A percentile compares a stretch with the other conserved stretches of the same genome.
phyloP scores from a whole-genome alignment of 2,113 vertebrate genomes.

The Atlantisia rogersi region DNA sequence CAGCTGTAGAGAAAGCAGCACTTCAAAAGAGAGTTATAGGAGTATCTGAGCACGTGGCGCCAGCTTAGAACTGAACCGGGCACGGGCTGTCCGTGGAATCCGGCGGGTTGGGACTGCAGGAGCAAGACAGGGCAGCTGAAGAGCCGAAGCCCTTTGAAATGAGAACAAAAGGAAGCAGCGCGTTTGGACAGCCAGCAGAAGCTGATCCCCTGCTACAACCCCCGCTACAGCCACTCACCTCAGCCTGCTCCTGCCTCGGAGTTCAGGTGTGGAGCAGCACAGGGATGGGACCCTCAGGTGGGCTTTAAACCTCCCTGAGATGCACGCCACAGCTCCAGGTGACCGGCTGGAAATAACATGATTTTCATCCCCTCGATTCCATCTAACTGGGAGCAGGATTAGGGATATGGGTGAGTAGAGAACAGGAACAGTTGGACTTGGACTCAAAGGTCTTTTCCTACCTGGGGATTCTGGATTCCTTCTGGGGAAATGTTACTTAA shows the following conservation, averaged over 20 bases:
- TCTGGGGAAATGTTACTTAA: accelerated
- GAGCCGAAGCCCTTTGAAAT: background rate
- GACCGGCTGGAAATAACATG: accelerated
- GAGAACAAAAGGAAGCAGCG: accelerated
- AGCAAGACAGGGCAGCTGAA: too few relatives aligned
- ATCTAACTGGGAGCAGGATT: too few relatives aligned
- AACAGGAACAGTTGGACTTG: too few relatives aligned
- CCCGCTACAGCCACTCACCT: accelerated
- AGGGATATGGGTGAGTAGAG: too few relatives aligned
- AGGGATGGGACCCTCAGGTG: accelerated
- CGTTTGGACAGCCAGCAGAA: background rate
- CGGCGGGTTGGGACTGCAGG: too few relatives aligned
- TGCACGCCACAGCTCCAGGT: background rate
- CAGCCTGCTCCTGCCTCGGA: background rate
- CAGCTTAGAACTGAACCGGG: accelerated
- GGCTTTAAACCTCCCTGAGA: accelerated
- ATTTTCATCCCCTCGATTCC: background rate
- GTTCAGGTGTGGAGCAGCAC: accelerated
- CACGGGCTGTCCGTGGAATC: background rate
- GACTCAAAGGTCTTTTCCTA: too few relatives aligned
- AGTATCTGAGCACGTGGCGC: accelerated
- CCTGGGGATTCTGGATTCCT: background rate
- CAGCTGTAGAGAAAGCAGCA: background rate
- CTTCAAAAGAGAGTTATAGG: background rate
- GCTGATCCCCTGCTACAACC: background rate